phyloP scores from a whole-genome alignment of 2,797 vertebrate species.

The Sebastes aleutianus region DNA sequence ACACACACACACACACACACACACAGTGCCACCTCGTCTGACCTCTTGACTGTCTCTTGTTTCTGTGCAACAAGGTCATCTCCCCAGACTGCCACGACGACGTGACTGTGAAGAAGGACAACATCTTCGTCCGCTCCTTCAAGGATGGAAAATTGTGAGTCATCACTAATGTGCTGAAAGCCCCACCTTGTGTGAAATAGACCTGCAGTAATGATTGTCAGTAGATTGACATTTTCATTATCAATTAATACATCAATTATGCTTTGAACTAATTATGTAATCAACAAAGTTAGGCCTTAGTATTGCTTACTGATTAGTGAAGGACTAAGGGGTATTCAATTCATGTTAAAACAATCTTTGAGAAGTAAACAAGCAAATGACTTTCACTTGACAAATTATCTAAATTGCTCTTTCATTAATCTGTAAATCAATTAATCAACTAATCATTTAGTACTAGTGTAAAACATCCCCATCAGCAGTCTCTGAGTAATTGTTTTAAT shows the following conservation, averaged over 20 bases:
- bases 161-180: background rate
- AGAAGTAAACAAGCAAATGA: background rate
- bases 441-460: background rate
- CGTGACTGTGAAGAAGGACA: slow-evolving; percentile 84
- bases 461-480: background rate
- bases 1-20: background rate
- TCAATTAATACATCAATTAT: background rate
- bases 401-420: background rate
- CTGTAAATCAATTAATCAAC: background rate
- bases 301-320: background rate
- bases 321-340: background rate
- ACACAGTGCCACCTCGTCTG: background rate
- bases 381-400: background rate
- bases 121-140: slow-evolving; percentile 85
- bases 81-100: slow-evolving; percentile 86
- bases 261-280: background rate
- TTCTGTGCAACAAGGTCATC: slow-evolving; percentile 77
- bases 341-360: background rate
- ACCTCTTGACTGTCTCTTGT: slow-evolving; percentile 49
- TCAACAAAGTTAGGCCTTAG: background rate
- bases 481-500: background rate
- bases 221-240: background rate
- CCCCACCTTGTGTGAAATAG: background rate
- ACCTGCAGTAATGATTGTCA: background rate
- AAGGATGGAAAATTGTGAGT: slow-evolving; percentile 89